Percentiles rank a stretch among this genome's conserved stretches.
These are phyloP conservation scores for Heterodera carotae DNA, from an alignment of 1,140 invertebrate species.

Conservation along the genomic window DNA sequence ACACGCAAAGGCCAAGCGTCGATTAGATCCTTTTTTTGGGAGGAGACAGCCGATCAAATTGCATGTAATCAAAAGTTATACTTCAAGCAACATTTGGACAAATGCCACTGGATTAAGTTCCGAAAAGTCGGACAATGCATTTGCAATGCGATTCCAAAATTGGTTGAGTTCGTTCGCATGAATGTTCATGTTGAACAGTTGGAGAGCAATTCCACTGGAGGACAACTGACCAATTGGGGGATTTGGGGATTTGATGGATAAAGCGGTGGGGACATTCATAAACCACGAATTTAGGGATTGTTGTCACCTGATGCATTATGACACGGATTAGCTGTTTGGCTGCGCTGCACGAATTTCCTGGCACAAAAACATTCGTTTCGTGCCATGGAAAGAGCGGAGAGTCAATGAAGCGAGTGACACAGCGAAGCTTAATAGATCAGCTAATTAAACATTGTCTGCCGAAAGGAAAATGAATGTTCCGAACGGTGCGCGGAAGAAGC, in stretches of 20 bases:
- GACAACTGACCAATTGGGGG: conserved; percentile 52
- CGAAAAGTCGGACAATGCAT: conserved; percentile 90
- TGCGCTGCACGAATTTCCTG: conserved; percentile 84
- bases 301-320: conserved; percentile 87
- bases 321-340: conserved; percentile 95
- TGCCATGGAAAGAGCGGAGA: conserved; percentile 77
- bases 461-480: conserved; percentile 66
- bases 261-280: no score
- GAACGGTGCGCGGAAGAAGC: conserved; percentile 85
- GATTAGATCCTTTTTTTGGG: conserved; percentile 38
- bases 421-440: conserved; percentile 31
- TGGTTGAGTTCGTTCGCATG: conserved; percentile 52
- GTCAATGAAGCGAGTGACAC: conserved; percentile 61
- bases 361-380: conserved; percentile 73
- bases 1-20: conserved; percentile 56
- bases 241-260: no score
- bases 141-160: conserved; percentile 89
- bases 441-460: conserved; percentile 71
- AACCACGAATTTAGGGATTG: no score
- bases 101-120: conserved; percentile 92
- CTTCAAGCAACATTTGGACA: conserved; percentile 83
- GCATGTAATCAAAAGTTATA: conserved; percentile 19
- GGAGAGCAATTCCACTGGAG: conserved; percentile 80
- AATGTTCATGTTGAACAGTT: conserved; percentile 83
- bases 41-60: conserved; percentile 18